Conservation (phyloP, 2,888 invertebrate genomes). For the Hirtodrosophila alboralis region DNA sequence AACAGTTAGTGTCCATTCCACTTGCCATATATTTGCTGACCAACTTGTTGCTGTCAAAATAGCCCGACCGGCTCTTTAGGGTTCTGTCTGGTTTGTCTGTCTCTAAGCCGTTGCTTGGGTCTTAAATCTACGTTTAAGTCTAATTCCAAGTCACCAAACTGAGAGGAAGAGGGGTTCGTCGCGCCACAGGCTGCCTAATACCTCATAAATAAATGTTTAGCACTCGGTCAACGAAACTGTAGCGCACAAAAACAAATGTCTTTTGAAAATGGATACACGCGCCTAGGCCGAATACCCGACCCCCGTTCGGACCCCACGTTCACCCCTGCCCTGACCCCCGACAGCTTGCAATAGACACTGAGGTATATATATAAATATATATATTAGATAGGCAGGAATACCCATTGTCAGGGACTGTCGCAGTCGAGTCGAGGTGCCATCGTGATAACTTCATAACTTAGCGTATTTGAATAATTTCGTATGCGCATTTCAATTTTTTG, state of each 20-base stretch:
- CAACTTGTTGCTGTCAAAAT: slow-evolving; percentile 82
- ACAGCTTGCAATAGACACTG: slow-evolving; percentile 44
- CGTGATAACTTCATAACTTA: slow-evolving; percentile 81
- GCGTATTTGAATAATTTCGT: slow-evolving; percentile 77
- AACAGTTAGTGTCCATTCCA: slow-evolving; percentile 53
- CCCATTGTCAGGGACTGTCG: slow-evolving; percentile 66
- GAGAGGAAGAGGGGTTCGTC: slow-evolving; percentile 16
- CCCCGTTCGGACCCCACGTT: slow-evolving; percentile 18
- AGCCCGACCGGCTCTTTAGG: slow-evolving; percentile 36
- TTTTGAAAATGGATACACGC: slow-evolving; percentile 56
- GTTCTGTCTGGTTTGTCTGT: slow-evolving; percentile 14
- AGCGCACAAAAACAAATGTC: slow-evolving; percentile 74
- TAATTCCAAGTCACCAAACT: slow-evolving; percentile 3
- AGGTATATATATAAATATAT: slow-evolving; percentile 23
- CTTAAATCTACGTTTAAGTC: slow-evolving; percentile 1
- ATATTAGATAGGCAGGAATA: no score
- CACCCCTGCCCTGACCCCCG: slow-evolving; percentile 40
- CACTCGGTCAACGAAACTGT: slow-evolving; percentile 72
- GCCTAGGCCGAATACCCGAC: slow-evolving; percentile 28
- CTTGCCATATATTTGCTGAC: slow-evolving; percentile 66
- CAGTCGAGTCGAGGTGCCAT: slow-evolving; percentile 65
- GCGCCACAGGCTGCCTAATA: slow-evolving; percentile 68
- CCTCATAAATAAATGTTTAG: slow-evolving; percentile 74
- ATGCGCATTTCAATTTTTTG: slow-evolving; percentile 76
- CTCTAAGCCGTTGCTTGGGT: slow-evolving; percentile 5